A percentile compares a stretch with the other conserved stretches of the same genome.
These are phyloP conservation scores for Synanceia verrucosa DNA, from an alignment of 2,797 vertebrate genomes.

Conservation along the genomic window DNA sequence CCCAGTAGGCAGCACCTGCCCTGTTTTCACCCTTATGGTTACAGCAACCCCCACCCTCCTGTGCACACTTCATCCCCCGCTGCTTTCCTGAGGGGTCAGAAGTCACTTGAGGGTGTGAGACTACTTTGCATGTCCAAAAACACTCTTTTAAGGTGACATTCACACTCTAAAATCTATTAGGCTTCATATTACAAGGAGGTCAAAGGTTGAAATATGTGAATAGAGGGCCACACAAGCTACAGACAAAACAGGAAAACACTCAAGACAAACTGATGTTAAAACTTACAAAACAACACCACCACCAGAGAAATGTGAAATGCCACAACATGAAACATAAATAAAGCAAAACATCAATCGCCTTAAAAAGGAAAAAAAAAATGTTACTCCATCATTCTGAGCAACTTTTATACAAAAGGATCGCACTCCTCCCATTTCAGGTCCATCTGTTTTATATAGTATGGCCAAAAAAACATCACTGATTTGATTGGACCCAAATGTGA, in stretches of 20 bases:
- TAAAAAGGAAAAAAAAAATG: slow-evolving; percentile 26
- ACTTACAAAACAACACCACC: neutral
- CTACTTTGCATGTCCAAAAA: slow-evolving; percentile 61
- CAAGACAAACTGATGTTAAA: slow-evolving; percentile 4
- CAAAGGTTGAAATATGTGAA: slow-evolving; percentile 51
- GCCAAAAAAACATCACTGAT: slow-evolving; percentile 76
- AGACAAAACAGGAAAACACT: neutral
- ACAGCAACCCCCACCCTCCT: slow-evolving; percentile 28
- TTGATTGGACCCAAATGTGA: slow-evolving; percentile 82
- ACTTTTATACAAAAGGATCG: slow-evolving; percentile 46
- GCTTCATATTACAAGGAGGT: slow-evolving; percentile 49
- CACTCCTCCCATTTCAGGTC: slow-evolving; percentile 54
- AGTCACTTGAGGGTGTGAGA: slow-evolving; percentile 60
- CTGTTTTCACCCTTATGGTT: slow-evolving; percentile 63
- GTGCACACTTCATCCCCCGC: slow-evolving; percentile 13
- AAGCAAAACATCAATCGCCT: slow-evolving; percentile 20
- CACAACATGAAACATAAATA: neutral
- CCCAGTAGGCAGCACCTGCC: slow-evolving; percentile 68
- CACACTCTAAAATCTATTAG: slow-evolving; percentile 58
- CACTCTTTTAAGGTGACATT: slow-evolving; percentile 63
- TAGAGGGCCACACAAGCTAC: slow-evolving; percentile 57
- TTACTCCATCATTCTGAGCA: slow-evolving; percentile 21
- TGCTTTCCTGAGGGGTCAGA: slow-evolving; percentile 55
- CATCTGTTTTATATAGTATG: slow-evolving; percentile 80
- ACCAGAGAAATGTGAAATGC: neutral